Evolutionary conservation across 2,113 vertebrate species (phyloP), one percentile per base, ranked within the genome.

Genomic region (Callospermophilus lateralis): DNA sequence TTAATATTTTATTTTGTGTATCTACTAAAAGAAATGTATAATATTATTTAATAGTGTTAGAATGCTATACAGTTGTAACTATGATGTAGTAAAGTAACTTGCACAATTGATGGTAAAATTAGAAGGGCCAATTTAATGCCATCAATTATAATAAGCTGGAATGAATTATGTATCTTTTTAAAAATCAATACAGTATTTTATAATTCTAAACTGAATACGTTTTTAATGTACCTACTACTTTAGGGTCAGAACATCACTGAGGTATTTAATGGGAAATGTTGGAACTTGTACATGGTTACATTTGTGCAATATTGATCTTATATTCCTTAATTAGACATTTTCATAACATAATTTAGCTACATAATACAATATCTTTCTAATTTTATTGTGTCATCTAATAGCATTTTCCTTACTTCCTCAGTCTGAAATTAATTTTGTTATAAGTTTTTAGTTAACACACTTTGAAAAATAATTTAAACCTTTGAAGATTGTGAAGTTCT

Each of bases 231-330:
- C 76, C 39, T 88, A 12, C 6, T 55, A 26, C 32, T 83, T 84
- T 89, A 89, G 93, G 85, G 90, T 96, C 83, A 97, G 73, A 94
- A 85, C 24, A 81, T 96, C 74, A 68, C 7, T 48, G 39, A 89
- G 34, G 2, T 76, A 74, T 96, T 96, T 96, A 95, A 96, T 76
- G 94, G 13, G n/a, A 97, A 96, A 76, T 86, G 51, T 94, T 94
- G 37, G 32, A 95, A 89, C 58, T 53, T 83, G 8, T 48, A 90
- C 34, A 28, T 96, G 55, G 83, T 94, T 20, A 88, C n/a, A 76
- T 85, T 97, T 89, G 6, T 97, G 24, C 2, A 83, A 93, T 97
- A 97, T 80, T 98, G 92, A 95, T 96, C 96, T 95, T 95, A 90
- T 95, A 97, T 19, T 16, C 37, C 51, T 97, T 97, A 93, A 86